Evolutionary conservation across 2,797 vertebrate genomes (phyloP).

Genomic region (Telmatherina bonti): DNA sequence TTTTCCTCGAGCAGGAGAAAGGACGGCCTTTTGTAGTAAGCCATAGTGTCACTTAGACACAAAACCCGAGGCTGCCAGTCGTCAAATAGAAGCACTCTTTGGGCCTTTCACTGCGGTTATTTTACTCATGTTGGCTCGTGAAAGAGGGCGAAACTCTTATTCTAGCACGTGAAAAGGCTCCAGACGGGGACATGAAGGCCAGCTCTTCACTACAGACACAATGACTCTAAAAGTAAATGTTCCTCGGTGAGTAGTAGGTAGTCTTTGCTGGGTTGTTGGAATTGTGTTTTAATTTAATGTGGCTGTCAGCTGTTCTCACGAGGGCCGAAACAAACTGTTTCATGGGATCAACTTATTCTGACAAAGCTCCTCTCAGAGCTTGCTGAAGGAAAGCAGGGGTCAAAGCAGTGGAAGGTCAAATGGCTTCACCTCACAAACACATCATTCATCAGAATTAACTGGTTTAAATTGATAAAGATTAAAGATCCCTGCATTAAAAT

Average conservation of each 20-base stretch:
- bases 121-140: conserved; percentile 72
- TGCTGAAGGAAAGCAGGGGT: conserved; percentile 1
- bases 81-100: conserved; percentile 68
- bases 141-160: conserved; percentile 65
- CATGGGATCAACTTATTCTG: conserved; percentile 33
- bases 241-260: conserved; percentile 57
- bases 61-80: conserved; percentile 66
- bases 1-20: conserved; percentile 88
- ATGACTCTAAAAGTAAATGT: conserved; percentile 64
- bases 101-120: conserved; percentile 63
- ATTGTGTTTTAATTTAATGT: conserved; percentile 65
- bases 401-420: not conserved
- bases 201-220: conserved; percentile 70
- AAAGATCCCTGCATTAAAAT: no score
- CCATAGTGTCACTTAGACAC: conserved; percentile 69
- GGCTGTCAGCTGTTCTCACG: conserved; percentile 53
- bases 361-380: conserved; percentile 2
- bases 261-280: conserved; percentile 63
- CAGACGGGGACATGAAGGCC: conserved; percentile 62
- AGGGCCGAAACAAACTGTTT: conserved; percentile 42
- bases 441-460: no score
- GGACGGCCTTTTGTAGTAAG: conserved; percentile 81
- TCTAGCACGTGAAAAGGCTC: conserved; percentile 73
- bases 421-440: no score
- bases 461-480: no score